A percentile compares a stretch with the other conserved stretches of the same genome.
phyloP scores from a whole-genome alignment of 1,140 invertebrate species.

The Pogonus chalceus region DNA sequence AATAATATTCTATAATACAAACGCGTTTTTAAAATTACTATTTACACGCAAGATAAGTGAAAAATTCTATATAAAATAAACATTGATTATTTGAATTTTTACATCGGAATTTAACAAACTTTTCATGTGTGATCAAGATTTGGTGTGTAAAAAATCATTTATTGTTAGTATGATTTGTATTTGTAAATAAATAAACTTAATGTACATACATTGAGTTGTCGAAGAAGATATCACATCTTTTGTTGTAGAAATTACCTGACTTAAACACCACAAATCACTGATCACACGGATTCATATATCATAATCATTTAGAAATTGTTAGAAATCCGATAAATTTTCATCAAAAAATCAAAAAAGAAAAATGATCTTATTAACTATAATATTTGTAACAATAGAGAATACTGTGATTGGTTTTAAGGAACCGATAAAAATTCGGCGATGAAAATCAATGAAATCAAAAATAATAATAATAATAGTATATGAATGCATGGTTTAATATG shows the following conservation, averaged over 20 bases:
- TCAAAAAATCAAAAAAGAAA: neutral
- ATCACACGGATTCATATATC: neutral
- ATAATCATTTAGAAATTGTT: neutral
- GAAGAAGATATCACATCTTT: neutral
- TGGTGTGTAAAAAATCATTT: too few species aligned
- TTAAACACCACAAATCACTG: neutral
- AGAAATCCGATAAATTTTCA: too few species aligned
- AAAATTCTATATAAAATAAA: conserved; percentile 6
- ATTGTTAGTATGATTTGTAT: too few species aligned
- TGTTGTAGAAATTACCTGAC: neutral
- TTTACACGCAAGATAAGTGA: conserved; percentile 15
- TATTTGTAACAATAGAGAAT: conserved; percentile 14
- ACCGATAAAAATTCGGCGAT: conserved; percentile 15
- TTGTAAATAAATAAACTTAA: too few species aligned
- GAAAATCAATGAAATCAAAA: conserved; percentile 10
- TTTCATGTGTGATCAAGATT: neutral
- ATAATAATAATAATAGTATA: neutral
- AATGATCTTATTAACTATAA: conserved; percentile 5
- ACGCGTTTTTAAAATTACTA: conserved; percentile 15
- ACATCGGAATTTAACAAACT: neutral
- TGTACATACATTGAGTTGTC: too few species aligned
- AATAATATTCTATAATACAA: conserved; percentile 13
- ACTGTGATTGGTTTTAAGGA: conserved; percentile 21
- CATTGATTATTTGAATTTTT: conserved; percentile 2
- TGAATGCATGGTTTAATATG: neutral